Conservation (phyloP, 2,797 vertebrate species). For the Pipistrellus nathusii region DNA sequence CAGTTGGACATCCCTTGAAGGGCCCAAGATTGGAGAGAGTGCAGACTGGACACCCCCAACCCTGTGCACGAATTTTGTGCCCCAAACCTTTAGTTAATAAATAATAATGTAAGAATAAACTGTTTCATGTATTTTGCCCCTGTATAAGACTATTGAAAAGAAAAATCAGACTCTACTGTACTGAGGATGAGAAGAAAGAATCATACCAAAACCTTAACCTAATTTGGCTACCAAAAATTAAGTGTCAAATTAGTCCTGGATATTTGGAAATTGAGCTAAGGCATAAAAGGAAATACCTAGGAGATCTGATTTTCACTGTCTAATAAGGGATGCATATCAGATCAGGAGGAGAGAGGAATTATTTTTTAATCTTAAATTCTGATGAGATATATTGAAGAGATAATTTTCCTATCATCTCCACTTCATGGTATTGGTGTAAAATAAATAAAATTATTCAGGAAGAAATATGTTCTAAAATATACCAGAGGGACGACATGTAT, state of each 20-base stretch:
- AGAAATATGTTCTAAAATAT: conserved; percentile 15
- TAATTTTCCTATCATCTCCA: conserved; percentile 37
- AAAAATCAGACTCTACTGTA: neutral
- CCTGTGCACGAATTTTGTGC: too few species aligned
- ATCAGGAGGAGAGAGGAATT: conserved; percentile 48
- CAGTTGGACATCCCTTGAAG: too few species aligned
- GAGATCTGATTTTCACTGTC: conserved; percentile 51
- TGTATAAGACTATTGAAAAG: neutral
- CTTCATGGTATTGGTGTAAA: neutral
- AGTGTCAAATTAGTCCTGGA: conserved; percentile 50
- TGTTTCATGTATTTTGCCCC: neutral
- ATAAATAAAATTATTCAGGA: conserved; percentile 44
- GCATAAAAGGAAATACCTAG: conserved; percentile 36
- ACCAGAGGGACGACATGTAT: neutral
- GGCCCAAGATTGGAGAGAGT: too few species aligned
- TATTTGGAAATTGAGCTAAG: conserved; percentile 62
- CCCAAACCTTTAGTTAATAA: neutral
- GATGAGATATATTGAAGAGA: neutral
- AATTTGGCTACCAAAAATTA: conserved; percentile 50
- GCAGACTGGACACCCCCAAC: too few species aligned
- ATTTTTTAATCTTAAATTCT: conserved; percentile 59
- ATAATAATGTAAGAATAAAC: neutral
- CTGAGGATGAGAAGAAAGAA: neutral
- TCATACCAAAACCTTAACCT: neutral
- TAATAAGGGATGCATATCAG: conserved; percentile 27